Evolutionary conservation across 1,140 invertebrate genomes (phyloP).

Genomic region (Patella vulgata): DNA sequence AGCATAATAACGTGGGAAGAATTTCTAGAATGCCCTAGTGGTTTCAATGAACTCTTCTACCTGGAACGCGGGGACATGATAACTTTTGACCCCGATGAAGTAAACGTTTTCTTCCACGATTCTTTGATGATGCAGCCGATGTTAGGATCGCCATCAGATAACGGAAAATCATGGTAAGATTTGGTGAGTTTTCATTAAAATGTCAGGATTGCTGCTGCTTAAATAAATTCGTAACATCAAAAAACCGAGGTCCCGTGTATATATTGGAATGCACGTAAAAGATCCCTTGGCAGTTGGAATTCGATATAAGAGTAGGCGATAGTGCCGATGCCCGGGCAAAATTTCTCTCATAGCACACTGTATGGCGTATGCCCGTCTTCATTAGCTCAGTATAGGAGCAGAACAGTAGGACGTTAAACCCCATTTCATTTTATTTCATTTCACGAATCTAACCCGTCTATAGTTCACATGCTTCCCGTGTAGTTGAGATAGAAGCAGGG

Average conservation of each 20-base stretch:
- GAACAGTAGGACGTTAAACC: too few species aligned
- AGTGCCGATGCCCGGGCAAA: too few species aligned
- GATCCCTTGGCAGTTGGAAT: too few species aligned
- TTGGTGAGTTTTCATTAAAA: too few species aligned
- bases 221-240: background rate
- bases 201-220: too few species aligned
- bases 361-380: too few species aligned
- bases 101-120: conserved; percentile 25
- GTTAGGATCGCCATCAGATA: conserved; percentile 16
- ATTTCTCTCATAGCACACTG: too few species aligned
- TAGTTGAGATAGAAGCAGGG: background rate
- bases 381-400: too few species aligned
- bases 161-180: conserved; percentile 22
- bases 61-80: conserved; percentile 12
- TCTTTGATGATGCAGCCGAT: conserved; percentile 17
- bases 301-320: too few species aligned
- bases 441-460: background rate
- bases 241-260: too few species aligned
- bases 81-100: conserved; percentile 14
- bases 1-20: conserved; percentile 29
- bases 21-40: conserved; percentile 15
- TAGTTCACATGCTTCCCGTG: background rate
- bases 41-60: conserved; percentile 13
- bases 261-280: too few species aligned
- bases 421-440: too few species aligned